phyloP scores from a whole-genome alignment of 2,888 invertebrate genomes.

The Hypomecis punctinalis region DNA sequence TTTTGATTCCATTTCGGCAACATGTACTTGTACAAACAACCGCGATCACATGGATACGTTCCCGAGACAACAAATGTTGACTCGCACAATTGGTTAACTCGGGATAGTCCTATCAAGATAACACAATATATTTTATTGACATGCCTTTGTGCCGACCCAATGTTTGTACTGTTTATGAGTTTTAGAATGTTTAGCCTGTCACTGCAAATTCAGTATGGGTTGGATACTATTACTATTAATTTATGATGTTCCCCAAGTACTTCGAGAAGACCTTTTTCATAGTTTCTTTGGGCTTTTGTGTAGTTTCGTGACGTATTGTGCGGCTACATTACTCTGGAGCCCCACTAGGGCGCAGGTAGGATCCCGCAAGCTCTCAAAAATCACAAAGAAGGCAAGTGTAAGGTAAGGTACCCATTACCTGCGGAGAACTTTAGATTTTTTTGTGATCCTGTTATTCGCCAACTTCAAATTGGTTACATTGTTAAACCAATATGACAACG shows the following conservation, averaged over 20 bases:
- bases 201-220: conserved; percentile 11
- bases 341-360: conserved; percentile 24
- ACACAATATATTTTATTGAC: conserved; percentile 28
- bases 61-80: conserved; percentile 20
- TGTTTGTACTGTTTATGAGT: conserved; percentile 23
- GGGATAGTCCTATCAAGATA: conserved; percentile 27
- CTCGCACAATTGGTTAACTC: conserved; percentile 25
- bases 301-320: conserved; percentile 22
- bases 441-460: conserved; percentile 10
- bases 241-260: conserved; percentile 7
- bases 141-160: conserved; percentile 14
- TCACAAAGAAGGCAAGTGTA: conserved; percentile 29
- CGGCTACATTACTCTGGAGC: conserved; percentile 16
- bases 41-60: conserved; percentile 24
- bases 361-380: conserved; percentile 19
- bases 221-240: conserved; percentile 3
- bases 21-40: conserved; percentile 10
- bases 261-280: conserved; percentile 15
- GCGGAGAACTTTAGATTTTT: conserved; percentile 19
- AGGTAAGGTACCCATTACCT: conserved; percentile 21
- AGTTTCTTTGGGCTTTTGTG: conserved; percentile 17
- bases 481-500: no score
- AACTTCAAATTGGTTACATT: conserved; percentile 12
- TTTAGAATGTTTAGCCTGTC: conserved; percentile 22
- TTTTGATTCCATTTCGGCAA: conserved; percentile 24